These are phyloP conservation scores for Scleropages formosus DNA, from an alignment of 2,797 vertebrate genomes.

Conservation along the genomic window DNA sequence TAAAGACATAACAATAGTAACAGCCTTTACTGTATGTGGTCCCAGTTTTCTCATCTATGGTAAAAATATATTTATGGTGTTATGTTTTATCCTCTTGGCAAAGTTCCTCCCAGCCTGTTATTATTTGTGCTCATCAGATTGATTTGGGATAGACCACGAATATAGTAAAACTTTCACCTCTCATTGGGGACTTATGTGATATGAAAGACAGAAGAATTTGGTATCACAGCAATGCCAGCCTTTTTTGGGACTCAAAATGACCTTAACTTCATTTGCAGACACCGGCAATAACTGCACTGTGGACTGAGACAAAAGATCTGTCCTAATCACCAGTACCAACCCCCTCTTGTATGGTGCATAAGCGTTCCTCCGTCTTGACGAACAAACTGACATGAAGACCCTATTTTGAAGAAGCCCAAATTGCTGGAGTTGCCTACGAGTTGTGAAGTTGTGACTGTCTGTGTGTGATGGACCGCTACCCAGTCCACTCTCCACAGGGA, in stretches of 20 bases:
- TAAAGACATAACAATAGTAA: too few species aligned
- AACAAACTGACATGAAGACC: constrained; percentile 40
- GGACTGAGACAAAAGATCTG: constrained; percentile 3
- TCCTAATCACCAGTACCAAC: constrained; percentile 34
- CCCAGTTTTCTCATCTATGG: too few species aligned
- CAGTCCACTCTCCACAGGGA: constrained; percentile 43
- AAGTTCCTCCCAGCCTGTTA: too few species aligned
- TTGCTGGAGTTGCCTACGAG: constrained; percentile 39
- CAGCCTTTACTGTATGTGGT: too few species aligned
- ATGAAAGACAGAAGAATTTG: too few species aligned
- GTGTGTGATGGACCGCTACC: constrained; percentile 48
- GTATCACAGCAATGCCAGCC: too few species aligned
- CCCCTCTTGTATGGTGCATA: constrained; percentile 17
- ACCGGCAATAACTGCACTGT: not conserved
- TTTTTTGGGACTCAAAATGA: too few species aligned
- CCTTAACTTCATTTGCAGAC: not conserved
- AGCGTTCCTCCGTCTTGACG: constrained; percentile 39
- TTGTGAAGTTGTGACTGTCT: constrained; percentile 23
- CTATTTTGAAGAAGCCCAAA: constrained; percentile 36
- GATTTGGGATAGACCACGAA: too few species aligned
- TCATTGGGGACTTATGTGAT: not conserved
- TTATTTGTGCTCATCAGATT: too few species aligned
- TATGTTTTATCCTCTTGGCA: too few species aligned
- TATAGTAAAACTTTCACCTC: not conserved
- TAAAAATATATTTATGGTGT: too few species aligned